Conservation (phyloP, 53 echinoderm and acorn worm genomes). For the Henricia sp. region DNA sequence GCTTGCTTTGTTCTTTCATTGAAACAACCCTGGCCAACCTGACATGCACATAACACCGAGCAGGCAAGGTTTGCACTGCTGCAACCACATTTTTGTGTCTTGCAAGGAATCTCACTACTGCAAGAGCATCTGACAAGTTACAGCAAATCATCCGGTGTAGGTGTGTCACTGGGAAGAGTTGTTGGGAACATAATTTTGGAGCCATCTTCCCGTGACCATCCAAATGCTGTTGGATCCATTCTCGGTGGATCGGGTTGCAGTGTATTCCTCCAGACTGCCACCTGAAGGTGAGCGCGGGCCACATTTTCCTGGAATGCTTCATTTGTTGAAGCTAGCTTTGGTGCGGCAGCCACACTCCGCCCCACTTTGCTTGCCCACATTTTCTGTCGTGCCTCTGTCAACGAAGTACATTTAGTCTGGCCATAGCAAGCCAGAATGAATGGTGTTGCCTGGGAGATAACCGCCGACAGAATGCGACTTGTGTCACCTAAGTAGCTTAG, state of each 20-base stretch:
- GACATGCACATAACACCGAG: conserved; percentile 47
- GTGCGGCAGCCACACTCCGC: conserved; percentile 18
- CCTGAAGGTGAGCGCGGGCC: conserved; percentile 43
- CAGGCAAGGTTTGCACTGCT: conserved; percentile 48
- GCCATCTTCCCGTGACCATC: conserved; percentile 25
- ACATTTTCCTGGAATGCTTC: conserved; percentile 67
- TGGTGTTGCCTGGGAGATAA: too few species aligned
- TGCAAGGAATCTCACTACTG: conserved; percentile 41
- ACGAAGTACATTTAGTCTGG: too few species aligned
- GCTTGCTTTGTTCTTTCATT: conserved; percentile 3
- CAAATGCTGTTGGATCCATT: conserved; percentile 48
- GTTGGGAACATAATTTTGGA: conserved; percentile 31
- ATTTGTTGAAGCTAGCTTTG: conserved; percentile 54
- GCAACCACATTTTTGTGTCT: conserved; percentile 60
- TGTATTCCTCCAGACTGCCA: conserved; percentile 54
- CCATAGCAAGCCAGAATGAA: too few species aligned
- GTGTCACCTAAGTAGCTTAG: not conserved
- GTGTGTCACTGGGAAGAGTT: conserved; percentile 24
- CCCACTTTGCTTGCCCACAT: conserved; percentile 48
- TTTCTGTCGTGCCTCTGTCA: conserved; percentile 20
- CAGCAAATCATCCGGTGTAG: conserved; percentile 38
- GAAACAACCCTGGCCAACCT: conserved; percentile 1
- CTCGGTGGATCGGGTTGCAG: conserved; percentile 39
- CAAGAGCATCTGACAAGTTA: conserved; percentile 40
- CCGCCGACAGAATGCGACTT: conserved; percentile 4